Percentiles rank a stretch among this genome's conserved stretches.
These are phyloP conservation scores for Pimephales promelas DNA, from an alignment of 2,113 vertebrate species.

Conservation along the genomic window DNA sequence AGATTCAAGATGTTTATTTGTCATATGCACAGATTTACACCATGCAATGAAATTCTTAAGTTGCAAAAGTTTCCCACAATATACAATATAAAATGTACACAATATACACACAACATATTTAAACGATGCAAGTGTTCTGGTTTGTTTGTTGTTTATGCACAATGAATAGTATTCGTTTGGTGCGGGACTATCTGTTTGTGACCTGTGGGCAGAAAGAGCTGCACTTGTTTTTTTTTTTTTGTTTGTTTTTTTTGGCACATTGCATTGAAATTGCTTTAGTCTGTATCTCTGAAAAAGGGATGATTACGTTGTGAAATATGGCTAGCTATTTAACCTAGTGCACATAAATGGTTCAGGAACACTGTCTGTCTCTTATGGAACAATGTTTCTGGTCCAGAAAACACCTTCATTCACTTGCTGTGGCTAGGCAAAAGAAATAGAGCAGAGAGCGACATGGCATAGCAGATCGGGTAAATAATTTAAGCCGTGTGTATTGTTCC, in stretches of 20 bases:
- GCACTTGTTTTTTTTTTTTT: no score
- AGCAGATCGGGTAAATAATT: constrained; percentile 55
- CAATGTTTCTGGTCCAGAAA: constrained; percentile 34
- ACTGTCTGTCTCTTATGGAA: constrained; percentile 6
- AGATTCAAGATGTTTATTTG: no score
- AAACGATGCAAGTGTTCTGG: no score
- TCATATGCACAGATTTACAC: no score
- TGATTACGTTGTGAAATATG: background rate
- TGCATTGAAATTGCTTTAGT: background rate
- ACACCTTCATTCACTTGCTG: background rate
- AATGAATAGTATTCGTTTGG: background rate
- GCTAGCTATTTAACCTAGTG: background rate
- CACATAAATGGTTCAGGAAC: background rate
- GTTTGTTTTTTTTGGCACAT: background rate
- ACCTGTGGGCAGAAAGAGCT: background rate
- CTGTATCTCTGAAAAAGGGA: background rate
- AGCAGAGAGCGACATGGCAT: constrained; percentile 8
- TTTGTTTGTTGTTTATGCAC: no score
- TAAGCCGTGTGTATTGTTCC: constrained; percentile 57
- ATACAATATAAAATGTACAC: no score
- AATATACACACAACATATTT: no score
- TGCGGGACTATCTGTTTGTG: background rate
- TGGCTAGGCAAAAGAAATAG: background rate
- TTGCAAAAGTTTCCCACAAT: no score
- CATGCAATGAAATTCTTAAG: no score